phyloP scores from a whole-genome alignment of 2,113 vertebrate species.

The Tragelaphus strepsiceros region DNA sequence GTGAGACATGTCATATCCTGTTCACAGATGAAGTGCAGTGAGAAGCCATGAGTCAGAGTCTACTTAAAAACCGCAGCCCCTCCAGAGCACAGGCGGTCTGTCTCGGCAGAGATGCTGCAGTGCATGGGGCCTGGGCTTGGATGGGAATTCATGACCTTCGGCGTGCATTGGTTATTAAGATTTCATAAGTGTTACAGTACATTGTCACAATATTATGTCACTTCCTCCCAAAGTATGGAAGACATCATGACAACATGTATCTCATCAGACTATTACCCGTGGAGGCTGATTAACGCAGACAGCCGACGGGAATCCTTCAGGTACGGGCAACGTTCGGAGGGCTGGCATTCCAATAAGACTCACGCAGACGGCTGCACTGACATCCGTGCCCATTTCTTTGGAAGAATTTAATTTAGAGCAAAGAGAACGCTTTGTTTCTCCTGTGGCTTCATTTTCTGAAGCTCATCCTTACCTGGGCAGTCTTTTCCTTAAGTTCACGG shows the following conservation, averaged over 20 bases:
- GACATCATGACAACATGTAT: background rate
- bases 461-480: fast-evolving
- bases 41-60: conserved; percentile 61
- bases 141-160: conserved; percentile 60
- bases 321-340: fast-evolving
- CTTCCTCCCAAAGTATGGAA: background rate
- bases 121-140: background rate
- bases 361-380: fast-evolving
- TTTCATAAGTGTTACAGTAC: conserved; percentile 18
- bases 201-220: conserved; percentile 43
- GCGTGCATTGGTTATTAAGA: conserved; percentile 27
- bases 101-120: background rate
- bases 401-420: background rate
- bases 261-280: background rate
- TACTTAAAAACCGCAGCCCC: background rate
- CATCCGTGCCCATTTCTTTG: fast-evolving
- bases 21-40: conserved; percentile 59
- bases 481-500: fast-evolving
- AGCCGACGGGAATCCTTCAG: background rate
- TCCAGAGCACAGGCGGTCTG: background rate
- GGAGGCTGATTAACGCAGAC: background rate
- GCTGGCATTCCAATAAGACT: too few species aligned
- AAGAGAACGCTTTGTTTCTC: fast-evolving
- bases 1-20: conserved; percentile 9
- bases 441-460: fast-evolving